A percentile compares a stretch with the other conserved stretches of the same genome.
phyloP scores from a whole-genome alignment of 1,140 invertebrate genomes.

The Galleria mellonella region DNA sequence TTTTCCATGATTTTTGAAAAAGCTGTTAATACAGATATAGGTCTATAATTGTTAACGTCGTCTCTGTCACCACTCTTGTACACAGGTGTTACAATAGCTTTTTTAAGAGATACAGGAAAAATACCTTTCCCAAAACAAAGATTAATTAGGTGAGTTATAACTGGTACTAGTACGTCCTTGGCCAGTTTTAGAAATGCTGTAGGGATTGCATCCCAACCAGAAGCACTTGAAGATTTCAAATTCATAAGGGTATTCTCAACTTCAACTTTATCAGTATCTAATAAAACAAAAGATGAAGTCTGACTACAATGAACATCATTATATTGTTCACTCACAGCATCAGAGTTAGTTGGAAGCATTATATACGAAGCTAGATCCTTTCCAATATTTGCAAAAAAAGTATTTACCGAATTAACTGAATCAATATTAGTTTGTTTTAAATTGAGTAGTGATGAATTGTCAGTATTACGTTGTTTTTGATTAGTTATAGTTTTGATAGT shows the following conservation, averaged over 20 bases:
- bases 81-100: too few relatives aligned
- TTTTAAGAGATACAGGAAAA: too few relatives aligned
- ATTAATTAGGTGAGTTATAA: too few relatives aligned
- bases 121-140: too few relatives aligned
- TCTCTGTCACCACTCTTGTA: too few relatives aligned
- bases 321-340: neutral
- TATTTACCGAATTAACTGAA: neutral
- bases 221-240: neutral
- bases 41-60: too few relatives aligned
- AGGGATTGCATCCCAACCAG: too few relatives aligned
- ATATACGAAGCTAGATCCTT: neutral
- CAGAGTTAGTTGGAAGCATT: neutral
- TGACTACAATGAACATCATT: neutral
- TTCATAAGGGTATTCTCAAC: neutral
- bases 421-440: neutral
- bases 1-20: too few relatives aligned
- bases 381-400: too few relatives aligned
- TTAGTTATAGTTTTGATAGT: constrained; percentile 3
- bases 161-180: too few relatives aligned
- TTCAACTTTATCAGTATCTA: neutral
- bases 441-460: neutral
- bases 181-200: too few relatives aligned
- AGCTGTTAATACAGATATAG: too few relatives aligned
- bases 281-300: neutral
- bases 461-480: neutral